Evolutionary conservation across 2,113 vertebrate genomes (phyloP).

Genomic region (Trogon surrucura): DNA sequence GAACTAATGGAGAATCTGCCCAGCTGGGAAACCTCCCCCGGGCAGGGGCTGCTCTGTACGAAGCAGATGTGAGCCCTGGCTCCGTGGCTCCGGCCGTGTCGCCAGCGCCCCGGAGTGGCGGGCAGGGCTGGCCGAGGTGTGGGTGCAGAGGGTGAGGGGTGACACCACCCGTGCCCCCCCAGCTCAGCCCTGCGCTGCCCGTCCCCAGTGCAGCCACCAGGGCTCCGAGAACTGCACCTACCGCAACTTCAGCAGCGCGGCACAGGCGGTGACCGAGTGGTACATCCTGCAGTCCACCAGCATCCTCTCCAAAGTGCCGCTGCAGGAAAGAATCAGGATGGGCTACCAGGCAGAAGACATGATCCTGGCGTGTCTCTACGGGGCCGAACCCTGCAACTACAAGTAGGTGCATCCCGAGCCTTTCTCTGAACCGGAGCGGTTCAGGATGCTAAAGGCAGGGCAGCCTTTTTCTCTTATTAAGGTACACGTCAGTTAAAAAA

Average conservation of each 20-base stretch:
- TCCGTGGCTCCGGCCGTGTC: too few relatives aligned
- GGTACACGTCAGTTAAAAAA: neutral
- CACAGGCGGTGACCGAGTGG: constrained; percentile 80
- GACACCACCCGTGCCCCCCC: too few relatives aligned
- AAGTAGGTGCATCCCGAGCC: constrained; percentile 49
- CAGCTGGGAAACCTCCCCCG: neutral
- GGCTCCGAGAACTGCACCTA: constrained; percentile 69
- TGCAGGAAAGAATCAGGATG: constrained; percentile 68
- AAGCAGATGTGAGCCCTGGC: too few relatives aligned
- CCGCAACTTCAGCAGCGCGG: constrained; percentile 79
- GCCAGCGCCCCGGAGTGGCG: too few relatives aligned
- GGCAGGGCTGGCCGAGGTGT: too few relatives aligned
- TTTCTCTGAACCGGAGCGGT: accelerated
- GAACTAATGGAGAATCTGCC: neutral
- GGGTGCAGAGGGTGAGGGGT: too few relatives aligned
- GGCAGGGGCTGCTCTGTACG: too few relatives aligned
- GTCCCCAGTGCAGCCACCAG: constrained; percentile 71
- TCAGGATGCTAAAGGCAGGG: accelerated
- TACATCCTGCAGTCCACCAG: constrained; percentile 81
- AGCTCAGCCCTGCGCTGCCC: neutral
- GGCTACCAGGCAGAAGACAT: constrained; percentile 77
- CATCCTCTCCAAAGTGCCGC: constrained; percentile 74
- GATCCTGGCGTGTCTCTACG: constrained; percentile 81
- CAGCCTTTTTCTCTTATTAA: neutral
- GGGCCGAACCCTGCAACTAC: constrained; percentile 78